Percentiles rank a stretch among this genome's conserved stretches.
phyloP scores from a whole-genome alignment of 2,797 vertebrate species.

The Limosa lapponica region DNA sequence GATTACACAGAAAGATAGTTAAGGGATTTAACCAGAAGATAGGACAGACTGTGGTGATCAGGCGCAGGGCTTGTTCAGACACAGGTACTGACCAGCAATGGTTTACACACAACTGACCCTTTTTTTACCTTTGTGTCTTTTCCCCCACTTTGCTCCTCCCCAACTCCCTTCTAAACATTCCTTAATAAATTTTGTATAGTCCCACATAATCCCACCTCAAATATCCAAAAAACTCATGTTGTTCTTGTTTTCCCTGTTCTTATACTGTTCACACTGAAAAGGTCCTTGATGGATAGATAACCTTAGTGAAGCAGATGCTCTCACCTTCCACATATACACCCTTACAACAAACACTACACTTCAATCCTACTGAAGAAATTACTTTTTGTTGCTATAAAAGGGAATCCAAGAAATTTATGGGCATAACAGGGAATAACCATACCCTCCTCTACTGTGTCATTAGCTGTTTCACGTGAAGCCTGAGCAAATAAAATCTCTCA shows the following conservation, averaged over 20 bases:
- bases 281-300: background rate
- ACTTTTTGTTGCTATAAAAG: background rate
- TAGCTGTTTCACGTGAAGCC: background rate
- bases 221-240: background rate
- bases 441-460: background rate
- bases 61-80: background rate
- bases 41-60: background rate
- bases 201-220: background rate
- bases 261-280: background rate
- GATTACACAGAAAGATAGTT: background rate
- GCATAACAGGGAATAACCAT: background rate
- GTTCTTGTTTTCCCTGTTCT: background rate
- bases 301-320: background rate
- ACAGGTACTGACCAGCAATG: background rate
- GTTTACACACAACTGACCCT: background rate
- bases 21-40: background rate
- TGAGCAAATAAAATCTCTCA: background rate
- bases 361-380: background rate
- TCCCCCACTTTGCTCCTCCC: background rate
- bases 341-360: background rate
- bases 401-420: background rate
- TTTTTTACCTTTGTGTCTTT: background rate
- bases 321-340: background rate
- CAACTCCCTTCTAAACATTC: background rate
- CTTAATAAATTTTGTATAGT: background rate